These are phyloP conservation scores for Xyliphius kryptos DNA, from an alignment of 2,113 vertebrate genomes.

Conservation along the genomic window DNA sequence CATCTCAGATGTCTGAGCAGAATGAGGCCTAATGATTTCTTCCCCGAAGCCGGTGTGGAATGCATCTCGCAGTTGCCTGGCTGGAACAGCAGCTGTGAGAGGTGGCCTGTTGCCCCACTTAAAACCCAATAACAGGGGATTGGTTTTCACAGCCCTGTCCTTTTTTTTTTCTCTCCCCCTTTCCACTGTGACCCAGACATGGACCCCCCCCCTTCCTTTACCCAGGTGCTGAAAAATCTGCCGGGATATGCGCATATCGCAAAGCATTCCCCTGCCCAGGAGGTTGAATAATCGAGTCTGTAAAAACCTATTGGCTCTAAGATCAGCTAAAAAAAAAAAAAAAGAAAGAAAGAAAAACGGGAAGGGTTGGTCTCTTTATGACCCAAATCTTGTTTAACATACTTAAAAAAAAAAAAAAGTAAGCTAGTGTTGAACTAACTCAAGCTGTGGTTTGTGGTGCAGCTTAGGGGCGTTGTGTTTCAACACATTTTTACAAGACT, in stretches of 20 bases:
- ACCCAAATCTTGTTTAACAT: too few species aligned
- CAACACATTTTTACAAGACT: too few species aligned
- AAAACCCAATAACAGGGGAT: slow-evolving; percentile 11
- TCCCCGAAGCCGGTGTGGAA: slow-evolving; percentile 25
- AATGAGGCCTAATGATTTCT: slow-evolving; percentile 26
- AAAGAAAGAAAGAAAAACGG: too few species aligned
- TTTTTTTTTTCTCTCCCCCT: not conserved
- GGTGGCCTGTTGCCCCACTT: slow-evolving; percentile 9
- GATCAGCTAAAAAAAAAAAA: too few species aligned
- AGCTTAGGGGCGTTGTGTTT: too few species aligned
- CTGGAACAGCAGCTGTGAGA: slow-evolving; percentile 28
- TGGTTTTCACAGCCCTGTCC: not conserved
- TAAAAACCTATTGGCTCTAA: not conserved
- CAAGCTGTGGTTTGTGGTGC: too few species aligned
- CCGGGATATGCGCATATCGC: slow-evolving; percentile 8
- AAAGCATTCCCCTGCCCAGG: not conserved
- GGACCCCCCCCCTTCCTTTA: slow-evolving; percentile 3
- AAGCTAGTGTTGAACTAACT: too few species aligned
- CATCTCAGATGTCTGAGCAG: slow-evolving; percentile 29
- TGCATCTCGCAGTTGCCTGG: slow-evolving; percentile 31
- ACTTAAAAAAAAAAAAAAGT: too few species aligned
- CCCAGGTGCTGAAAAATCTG: slow-evolving; percentile 24
- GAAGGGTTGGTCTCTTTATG: too few species aligned
- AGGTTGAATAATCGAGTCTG: not conserved
- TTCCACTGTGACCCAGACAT: not conserved